phyloP scores from a whole-genome alignment of 2,113 vertebrate genomes.

The Castor canadensis region DNA sequence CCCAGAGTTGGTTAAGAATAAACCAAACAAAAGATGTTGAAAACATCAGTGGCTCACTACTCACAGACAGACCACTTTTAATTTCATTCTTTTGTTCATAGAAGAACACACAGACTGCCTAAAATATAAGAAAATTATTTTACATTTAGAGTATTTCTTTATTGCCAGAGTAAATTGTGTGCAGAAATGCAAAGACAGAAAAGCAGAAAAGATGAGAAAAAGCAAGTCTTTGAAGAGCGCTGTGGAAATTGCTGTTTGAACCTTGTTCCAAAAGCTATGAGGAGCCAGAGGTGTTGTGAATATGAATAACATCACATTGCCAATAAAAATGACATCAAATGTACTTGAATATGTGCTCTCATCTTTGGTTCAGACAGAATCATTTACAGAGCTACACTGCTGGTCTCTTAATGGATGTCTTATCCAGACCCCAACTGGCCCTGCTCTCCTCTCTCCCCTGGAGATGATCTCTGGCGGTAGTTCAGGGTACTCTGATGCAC shows the following conservation, averaged over 20 bases:
- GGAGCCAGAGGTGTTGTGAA: too few species aligned
- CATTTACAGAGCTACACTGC: not conserved
- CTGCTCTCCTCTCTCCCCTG: not conserved
- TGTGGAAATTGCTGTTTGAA: not conserved
- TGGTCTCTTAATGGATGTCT: not conserved
- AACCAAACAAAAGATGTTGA: too few species aligned
- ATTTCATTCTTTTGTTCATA: not conserved
- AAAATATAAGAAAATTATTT: not conserved
- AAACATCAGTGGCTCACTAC: rapidly evolving
- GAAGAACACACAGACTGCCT: not conserved
- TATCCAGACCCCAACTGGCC: rapidly evolving
- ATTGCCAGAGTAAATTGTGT: not conserved
- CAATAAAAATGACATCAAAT: not conserved
- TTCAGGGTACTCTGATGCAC: rapidly evolving
- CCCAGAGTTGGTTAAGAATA: not conserved
- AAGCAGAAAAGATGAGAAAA: not conserved
- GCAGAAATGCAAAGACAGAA: not conserved
- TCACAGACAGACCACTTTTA: too few species aligned
- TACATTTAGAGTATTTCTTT: not conserved
- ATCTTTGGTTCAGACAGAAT: not conserved
- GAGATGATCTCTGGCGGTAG: rapidly evolving
- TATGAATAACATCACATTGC: too few species aligned
- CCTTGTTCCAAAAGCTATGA: not conserved
- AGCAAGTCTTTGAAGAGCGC: not conserved
- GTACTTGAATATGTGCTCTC: not conserved